Percentiles rank a stretch among this genome's conserved stretches.
Conservation (phyloP, 2,797 vertebrate species). For the Phataginus tetradactyla region DNA sequence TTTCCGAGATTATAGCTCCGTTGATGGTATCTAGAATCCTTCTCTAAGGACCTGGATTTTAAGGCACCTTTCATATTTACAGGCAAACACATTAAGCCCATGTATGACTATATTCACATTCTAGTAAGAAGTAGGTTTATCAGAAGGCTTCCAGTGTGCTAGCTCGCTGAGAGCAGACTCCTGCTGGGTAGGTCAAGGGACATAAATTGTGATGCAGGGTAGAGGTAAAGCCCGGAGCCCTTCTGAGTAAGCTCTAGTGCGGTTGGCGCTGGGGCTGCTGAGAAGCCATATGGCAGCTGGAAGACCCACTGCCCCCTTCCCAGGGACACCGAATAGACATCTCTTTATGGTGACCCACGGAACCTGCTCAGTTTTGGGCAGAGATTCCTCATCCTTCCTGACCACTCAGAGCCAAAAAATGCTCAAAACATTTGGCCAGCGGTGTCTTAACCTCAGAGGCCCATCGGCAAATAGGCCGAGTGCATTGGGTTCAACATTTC, state of each 20-base stretch:
- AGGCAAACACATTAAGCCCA: neutral
- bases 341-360: neutral
- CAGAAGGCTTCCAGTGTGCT: neutral
- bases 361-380: neutral
- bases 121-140: neutral
- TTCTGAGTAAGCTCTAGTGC: neutral
- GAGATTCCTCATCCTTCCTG: slow-evolving; percentile 52
- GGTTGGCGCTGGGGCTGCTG: neutral
- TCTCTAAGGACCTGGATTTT: neutral
- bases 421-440: neutral
- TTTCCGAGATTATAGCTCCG: neutral
- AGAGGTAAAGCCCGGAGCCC: neutral
- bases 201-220: neutral
- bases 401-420: slow-evolving; percentile 62
- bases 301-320: neutral
- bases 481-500: neutral
- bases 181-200: neutral
- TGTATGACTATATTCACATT: neutral
- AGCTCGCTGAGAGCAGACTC: neutral
- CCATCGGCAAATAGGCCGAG: neutral
- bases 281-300: neutral
- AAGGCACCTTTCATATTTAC: neutral
- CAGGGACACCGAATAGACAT: neutral
- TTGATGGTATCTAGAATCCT: neutral
- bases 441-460: slow-evolving; percentile 33